A percentile compares a stretch with the other conserved stretches of the same genome.
Conservation (phyloP, 2,888 invertebrate genomes). For the Habrosyne pyritoides region DNA sequence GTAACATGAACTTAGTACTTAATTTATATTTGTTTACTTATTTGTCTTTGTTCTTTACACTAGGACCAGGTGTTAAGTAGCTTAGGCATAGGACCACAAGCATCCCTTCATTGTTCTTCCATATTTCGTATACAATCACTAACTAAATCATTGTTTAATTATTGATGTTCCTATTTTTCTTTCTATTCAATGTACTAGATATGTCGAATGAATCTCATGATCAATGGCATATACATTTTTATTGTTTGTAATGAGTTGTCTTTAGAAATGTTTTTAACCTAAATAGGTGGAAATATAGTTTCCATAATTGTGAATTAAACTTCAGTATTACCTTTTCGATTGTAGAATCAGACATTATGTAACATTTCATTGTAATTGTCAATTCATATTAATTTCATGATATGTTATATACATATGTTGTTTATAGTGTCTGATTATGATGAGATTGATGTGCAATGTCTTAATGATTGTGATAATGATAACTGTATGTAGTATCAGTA, state of each 20-base stretch:
- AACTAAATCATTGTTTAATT: slow-evolving; percentile 10
- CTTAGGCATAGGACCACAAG: slow-evolving; percentile 35
- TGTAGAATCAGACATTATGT: neutral
- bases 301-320: neutral
- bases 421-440: neutral
- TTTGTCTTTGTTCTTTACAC: slow-evolving; percentile 36
- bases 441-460: slow-evolving; percentile 1
- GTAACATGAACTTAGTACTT: slow-evolving; percentile 42
- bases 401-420: neutral
- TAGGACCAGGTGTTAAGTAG: slow-evolving; percentile 43
- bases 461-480: neutral
- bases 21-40: slow-evolving; percentile 35
- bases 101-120: slow-evolving; percentile 29
- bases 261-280: neutral
- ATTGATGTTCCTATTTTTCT: slow-evolving; percentile 16
- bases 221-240: neutral
- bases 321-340: neutral
- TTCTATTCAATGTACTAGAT: slow-evolving; percentile 1
- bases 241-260: neutral
- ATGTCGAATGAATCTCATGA: neutral
- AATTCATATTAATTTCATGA: neutral
- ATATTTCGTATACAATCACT: slow-evolving; percentile 1
- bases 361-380: neutral
- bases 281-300: neutral
- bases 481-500: neutral